Percentiles rank a stretch among this genome's conserved stretches.
Conservation (phyloP, 2,113 vertebrate species). For the Mus musculus region GRCm39 chr4:29726501-29727000, state of each 20-base stretch:
- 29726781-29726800: not conserved
- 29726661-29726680: not conserved
- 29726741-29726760: not conserved
- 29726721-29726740: no score
- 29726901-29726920: not conserved
- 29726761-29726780: not conserved
- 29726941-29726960: not conserved
- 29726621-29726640: not conserved
- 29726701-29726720: not conserved
- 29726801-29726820: not conserved
- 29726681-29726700: not conserved
- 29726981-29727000: not conserved
- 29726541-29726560: not conserved
- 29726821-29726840: not conserved
- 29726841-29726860: not conserved
- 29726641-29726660: not conserved
- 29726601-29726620: not conserved
- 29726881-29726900: not conserved
- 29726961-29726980: not conserved
- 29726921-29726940: not conserved
- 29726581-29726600: no score
- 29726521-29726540: no score
- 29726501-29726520: not conserved
- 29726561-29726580: not conserved
- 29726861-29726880: not conserved